A percentile compares a stretch with the other conserved stretches of the same genome.
These are phyloP conservation scores for Patagioenas fasciata DNA, from an alignment of 2,113 vertebrate species.

Conservation along the genomic window DNA sequence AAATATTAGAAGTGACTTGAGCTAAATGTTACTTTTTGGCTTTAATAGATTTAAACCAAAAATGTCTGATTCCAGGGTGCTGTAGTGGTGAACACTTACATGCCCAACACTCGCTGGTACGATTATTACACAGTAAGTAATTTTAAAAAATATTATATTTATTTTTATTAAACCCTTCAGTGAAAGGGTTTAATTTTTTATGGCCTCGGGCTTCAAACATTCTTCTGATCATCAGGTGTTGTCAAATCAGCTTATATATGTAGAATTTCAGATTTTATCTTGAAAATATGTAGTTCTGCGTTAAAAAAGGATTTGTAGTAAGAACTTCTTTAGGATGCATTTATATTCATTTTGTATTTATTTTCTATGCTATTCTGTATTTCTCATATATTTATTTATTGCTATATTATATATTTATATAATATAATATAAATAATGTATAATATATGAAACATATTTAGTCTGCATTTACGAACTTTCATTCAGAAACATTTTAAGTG, in stretches of 20 bases:
- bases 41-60: not conserved
- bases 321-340: not conserved
- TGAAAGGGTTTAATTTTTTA: not conserved
- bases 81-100: conserved; percentile 59
- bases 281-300: not conserved
- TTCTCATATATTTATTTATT: no score
- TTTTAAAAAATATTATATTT: not conserved
- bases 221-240: not conserved
- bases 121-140: conserved; percentile 77
- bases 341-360: no score
- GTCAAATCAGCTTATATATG: no score
- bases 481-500: no score
- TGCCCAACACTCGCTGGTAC: conserved; percentile 76
- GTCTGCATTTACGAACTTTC: no score
- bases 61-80: conserved; percentile 54
- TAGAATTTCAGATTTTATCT: not conserved
- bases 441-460: no score
- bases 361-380: no score
- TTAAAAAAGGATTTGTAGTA: not conserved
- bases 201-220: not conserved
- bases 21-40: no score
- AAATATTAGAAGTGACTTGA: no score
- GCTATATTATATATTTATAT: no score
- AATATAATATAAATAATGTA: no score
- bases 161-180: not conserved